Conservation (phyloP, 2,113 vertebrate genomes). For the Vireo altiloquus region DNA sequence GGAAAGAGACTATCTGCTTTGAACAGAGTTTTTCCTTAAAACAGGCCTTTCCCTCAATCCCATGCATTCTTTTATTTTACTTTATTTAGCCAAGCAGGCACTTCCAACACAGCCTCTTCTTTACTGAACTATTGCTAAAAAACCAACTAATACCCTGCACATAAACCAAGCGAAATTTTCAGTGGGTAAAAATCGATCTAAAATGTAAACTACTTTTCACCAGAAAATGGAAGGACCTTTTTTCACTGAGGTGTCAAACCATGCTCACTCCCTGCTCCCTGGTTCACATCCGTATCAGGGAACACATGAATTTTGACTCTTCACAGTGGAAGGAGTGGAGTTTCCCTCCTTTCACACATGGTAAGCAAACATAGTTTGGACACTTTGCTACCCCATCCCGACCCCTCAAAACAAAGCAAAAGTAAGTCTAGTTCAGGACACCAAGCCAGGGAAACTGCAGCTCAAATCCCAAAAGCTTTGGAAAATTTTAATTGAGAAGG, state of each 20-base stretch:
- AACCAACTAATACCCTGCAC: background rate
- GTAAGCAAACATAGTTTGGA: background rate
- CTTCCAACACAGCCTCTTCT: background rate
- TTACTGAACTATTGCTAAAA: background rate
- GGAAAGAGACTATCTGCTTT: background rate
- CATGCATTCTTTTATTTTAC: background rate
- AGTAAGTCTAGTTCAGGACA: background rate
- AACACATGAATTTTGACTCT: background rate
- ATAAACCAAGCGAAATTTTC: background rate
- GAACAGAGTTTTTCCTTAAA: background rate
- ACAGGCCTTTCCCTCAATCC: background rate
- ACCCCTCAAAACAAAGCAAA: background rate
- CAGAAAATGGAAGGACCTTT: background rate
- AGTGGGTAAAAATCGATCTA: background rate
- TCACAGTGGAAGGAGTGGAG: background rate
- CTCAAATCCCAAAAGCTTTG: background rate
- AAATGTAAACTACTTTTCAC: background rate
- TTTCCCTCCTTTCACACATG: background rate
- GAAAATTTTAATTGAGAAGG: background rate
- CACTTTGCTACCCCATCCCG: background rate
- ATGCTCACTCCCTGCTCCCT: background rate
- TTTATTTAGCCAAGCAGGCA: background rate
- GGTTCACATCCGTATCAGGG: background rate
- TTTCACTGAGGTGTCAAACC: background rate
- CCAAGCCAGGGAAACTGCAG: background rate